Base-by-base conservation (phyloP, 2,888 invertebrate species). In the Mimumesa dahlbomi region DNA sequence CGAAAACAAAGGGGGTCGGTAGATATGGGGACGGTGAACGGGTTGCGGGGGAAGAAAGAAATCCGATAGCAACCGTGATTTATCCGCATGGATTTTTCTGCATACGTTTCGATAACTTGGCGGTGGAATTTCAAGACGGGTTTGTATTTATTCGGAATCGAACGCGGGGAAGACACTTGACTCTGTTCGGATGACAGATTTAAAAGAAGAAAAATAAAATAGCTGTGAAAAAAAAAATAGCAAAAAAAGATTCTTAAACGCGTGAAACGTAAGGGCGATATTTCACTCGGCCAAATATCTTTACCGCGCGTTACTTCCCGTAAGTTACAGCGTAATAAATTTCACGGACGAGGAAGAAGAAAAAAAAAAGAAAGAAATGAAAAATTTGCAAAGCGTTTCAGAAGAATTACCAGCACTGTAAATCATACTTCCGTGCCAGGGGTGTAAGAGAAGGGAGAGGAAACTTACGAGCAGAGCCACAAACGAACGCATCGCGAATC, bases 311-410 rank as follows among this genome's bases (percentile, higher is more conserved):
- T 59, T 69, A 66, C 59, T 66, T 54, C 14, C 31, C 38, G 29
- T 69, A 67, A 69, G 68, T 69, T 69, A 67, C 67, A 66, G 69
- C 67, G 59, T 53, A 45, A 69, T 69, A 69, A 69, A 69, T 67
- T 69, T 31, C 16, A 19, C 21, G 29, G n/a, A 19, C 36, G 49
- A n/a, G n/a, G n/a, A n/a, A n/a, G n/a, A n/a, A n/a, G n/a, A n/a
- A n/a, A n/a, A n/a, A n/a, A n/a, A n/a, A n/a, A n/a, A n/a, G n/a
- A n/a, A n/a, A n/a, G n/a, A n/a, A n/a, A n/a, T n/a, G n/a, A 53
- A 69, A 65, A 49, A 25, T 49, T 66, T 66, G 11, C 67, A 40
- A 53, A 31, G 58, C 66, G 38, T 67, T 49, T 58, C 48, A 16
- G 49, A 49, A 66, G 67, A 69, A 69, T 69, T 69, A 66, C 58